Evolutionary conservation across 92 coral and sea anemone genomes (phyloP), one percentile per base, ranked within the genome.

Genomic region (Galaxea fascicularis): DNA sequence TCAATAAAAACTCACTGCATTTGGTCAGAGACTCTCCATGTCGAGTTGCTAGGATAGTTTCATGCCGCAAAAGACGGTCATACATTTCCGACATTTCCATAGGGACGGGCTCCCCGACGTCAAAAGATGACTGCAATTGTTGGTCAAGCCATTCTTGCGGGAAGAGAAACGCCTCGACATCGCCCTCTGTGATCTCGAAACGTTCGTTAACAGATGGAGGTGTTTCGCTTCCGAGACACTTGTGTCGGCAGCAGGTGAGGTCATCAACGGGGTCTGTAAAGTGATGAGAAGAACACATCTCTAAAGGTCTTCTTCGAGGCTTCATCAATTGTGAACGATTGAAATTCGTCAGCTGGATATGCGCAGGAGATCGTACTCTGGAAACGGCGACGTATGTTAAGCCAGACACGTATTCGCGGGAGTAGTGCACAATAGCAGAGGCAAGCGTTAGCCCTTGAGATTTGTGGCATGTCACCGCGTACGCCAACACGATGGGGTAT

Each of bases 391-490:
- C 87, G 56, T 86, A 86, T 10, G 59, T 58, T 59, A 79, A 30
- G 0, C 82, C 90, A 0, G 90, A 18, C 14, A 81, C 82, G 29
- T 28, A 87, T 15, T 87, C 87, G 4, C 54, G 10, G 8, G 29
- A 49, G 15, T 80, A 83, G 63, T 88, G 88, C 8, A 81, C 82
- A 10, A 81, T 17, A 4, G 88, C 68, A 14, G 53, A 57, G 0
- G 83, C 73, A 0, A 73, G 83, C 9, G 87, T 80, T 5, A 82
- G 76, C 8, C 86, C 91, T 58, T 82, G 82, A 0, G 90, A 18
- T 35, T 90, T 86, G 45, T 82, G 91, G 49, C 91, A 82, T 0
- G 93, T 89, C 10, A 35, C 21, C 0, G 78, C 87, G 71, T 74
- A 89, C 10, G 14, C 54, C 13, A 79, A 70, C 8, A 62, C 57